These are phyloP conservation scores for Otolemur garnettii DNA, from an alignment of 2,113 vertebrate genomes.

Conservation along the genomic window DNA sequence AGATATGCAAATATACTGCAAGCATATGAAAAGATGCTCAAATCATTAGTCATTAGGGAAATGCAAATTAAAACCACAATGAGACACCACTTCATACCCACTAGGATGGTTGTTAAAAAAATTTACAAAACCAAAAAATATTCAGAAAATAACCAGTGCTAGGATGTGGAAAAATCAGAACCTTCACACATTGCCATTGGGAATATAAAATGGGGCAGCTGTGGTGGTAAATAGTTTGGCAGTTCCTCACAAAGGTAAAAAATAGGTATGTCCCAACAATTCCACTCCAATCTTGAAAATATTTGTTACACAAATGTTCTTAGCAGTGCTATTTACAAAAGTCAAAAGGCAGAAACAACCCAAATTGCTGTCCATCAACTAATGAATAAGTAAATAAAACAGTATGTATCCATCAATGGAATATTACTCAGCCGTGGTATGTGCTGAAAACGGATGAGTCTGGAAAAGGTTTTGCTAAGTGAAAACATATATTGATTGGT, in stretches of 20 bases:
- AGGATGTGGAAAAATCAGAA: not conserved
- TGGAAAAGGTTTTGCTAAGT: not conserved
- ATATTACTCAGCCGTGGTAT: not conserved
- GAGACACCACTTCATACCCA: constrained; percentile 49
- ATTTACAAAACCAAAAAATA: not conserved
- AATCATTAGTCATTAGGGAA: constrained; percentile 65
- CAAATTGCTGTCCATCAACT: not conserved
- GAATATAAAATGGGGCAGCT: not conserved
- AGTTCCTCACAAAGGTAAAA: not conserved
- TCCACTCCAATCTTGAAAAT: not conserved
- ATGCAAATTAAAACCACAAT: constrained; percentile 69
- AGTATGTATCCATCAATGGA: not conserved
- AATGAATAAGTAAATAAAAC: not conserved
- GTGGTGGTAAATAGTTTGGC: not conserved
- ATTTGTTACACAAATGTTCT: not conserved
- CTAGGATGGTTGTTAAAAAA: not conserved
- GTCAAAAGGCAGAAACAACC: not conserved
- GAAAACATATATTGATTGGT: not conserved
- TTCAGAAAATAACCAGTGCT: not conserved
- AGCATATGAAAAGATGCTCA: constrained; percentile 33
- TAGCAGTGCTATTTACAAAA: not conserved
- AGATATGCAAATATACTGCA: constrained; percentile 15
- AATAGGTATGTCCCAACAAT: no score
- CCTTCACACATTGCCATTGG: not conserved
- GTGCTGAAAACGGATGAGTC: not conserved